Base-by-base conservation (phyloP, 2,113 vertebrate species). In the Zootoca vivipara region DNA sequence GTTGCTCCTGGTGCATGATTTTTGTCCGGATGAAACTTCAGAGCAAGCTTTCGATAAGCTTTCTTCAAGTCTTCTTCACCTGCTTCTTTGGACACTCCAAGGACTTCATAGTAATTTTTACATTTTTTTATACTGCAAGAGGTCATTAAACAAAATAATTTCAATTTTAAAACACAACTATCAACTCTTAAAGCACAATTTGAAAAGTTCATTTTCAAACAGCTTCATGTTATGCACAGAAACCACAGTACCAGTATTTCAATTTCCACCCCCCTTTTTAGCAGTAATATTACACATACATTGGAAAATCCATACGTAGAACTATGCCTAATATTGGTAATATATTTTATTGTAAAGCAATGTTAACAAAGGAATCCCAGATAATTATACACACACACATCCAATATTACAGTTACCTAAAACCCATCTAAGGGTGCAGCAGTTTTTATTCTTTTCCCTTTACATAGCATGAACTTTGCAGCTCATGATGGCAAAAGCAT, bases 11-110 rank as follows among this genome's bases (percentile, higher is more conserved):
- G 98, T 65, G 98, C 98, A 3, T 98, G 98, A 88, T 99, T 99
- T 96, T 99, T 99, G 95, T 99, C 99, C 12, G 99, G 99, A 93
- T 99, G 99, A 94, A 99, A 99, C 96, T 98, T 99, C 92, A 99
- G 97, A 22, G 99, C 99, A 90, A 99, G 97, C 95, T 99, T 99
- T 94, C 98, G 97, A 93, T 99, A 99, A 82, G 99, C 98, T 92
- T 98, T 99, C 96, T 99, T 99, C 70, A 99, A 96, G 92, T 99
- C 99, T 85, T 99, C 99, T 52, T 99, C 99, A 87, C 94, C 96
- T 62, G 98, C 98, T 91, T 99, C 98, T 96, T 99, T 99, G 87
- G 90, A 97, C 88, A 98, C 96, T 33, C 98, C 97, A 79, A 99
- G 98, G 74, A 99, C 98, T 96, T 99, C 98, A 0, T 99, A 99